These are phyloP conservation scores for Embiotoca jacksoni DNA, from an alignment of 2,113 vertebrate species.

Conservation along the genomic window DNA sequence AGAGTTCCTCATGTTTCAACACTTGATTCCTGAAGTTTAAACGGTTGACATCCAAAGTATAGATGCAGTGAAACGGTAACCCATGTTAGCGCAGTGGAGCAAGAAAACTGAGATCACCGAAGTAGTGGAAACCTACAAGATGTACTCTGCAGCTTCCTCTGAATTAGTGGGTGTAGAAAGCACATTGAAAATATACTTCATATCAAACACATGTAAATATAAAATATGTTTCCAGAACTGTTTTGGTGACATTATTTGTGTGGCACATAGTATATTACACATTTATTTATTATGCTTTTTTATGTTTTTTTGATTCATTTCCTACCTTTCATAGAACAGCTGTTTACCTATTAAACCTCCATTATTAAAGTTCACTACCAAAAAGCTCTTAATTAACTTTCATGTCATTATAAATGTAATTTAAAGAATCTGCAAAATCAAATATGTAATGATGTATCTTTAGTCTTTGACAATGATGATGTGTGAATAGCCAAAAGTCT, in stretches of 20 bases:
- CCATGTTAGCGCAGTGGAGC: not conserved
- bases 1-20: slow-evolving; percentile 19
- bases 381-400: not conserved
- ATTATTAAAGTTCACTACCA: not conserved
- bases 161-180: not conserved
- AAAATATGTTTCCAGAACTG: not conserved
- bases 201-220: not conserved
- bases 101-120: not conserved
- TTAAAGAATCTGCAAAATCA: too few relatives aligned
- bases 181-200: not conserved
- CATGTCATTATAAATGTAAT: not conserved
- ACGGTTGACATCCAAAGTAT: slow-evolving; percentile 31
- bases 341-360: not conserved
- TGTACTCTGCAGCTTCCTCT: not conserved
- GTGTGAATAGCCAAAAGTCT: not conserved
- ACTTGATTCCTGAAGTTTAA: slow-evolving; percentile 27
- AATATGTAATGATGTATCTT: too few relatives aligned
- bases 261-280: not conserved
- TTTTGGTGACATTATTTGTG: too few relatives aligned
- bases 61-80: slow-evolving; percentile 15
- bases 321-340: too few relatives aligned
- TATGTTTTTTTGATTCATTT: too few relatives aligned
- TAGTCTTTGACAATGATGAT: too few relatives aligned
- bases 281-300: too few relatives aligned
- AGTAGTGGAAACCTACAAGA: not conserved